Evolutionary conservation across 2,113 vertebrate species (phyloP).

Genomic region (Sphyrna mokarran): DNA sequence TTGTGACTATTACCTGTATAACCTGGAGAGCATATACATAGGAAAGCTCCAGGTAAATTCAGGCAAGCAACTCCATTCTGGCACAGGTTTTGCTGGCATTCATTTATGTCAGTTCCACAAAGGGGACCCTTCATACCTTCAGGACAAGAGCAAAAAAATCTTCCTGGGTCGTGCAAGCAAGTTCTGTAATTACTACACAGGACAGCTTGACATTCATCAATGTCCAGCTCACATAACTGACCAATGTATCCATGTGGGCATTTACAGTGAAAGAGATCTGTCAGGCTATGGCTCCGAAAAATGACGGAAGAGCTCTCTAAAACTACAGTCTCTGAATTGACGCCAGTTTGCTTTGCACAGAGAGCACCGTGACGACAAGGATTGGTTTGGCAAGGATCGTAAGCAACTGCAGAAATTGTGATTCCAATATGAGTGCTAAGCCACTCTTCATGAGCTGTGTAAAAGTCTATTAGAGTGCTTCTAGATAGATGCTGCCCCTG

Average conservation of each 20-base stretch:
- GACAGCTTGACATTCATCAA: constrained; percentile 54
- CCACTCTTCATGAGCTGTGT: constrained; percentile 52
- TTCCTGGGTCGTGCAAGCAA: constrained; percentile 56
- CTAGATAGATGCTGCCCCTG: constrained; percentile 57
- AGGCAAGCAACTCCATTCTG: constrained; percentile 57
- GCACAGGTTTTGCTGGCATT: constrained; percentile 55
- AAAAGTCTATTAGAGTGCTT: constrained; percentile 55
- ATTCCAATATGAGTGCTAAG: constrained; percentile 57
- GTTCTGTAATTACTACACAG: constrained; percentile 54
- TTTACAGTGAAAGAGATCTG: constrained; percentile 55
- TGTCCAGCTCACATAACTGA: constrained; percentile 54
- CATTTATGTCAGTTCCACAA: constrained; percentile 51
- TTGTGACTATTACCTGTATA: constrained; percentile 54
- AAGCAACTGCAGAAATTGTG: constrained; percentile 56
- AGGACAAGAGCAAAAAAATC: constrained; percentile 55
- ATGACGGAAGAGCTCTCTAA: constrained; percentile 56
- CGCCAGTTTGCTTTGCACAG: constrained; percentile 56
- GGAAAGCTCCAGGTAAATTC: constrained; percentile 47
- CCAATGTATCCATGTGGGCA: constrained; percentile 55
- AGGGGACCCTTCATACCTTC: constrained; percentile 49
- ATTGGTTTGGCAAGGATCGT: constrained; percentile 53
- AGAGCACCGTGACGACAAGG: constrained; percentile 56
- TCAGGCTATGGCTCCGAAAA: constrained; percentile 56
- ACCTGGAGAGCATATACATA: constrained; percentile 54
- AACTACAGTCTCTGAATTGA: constrained; percentile 51